Conservation (phyloP, 2,113 vertebrate genomes). For the Aviceda subcristata region DNA sequence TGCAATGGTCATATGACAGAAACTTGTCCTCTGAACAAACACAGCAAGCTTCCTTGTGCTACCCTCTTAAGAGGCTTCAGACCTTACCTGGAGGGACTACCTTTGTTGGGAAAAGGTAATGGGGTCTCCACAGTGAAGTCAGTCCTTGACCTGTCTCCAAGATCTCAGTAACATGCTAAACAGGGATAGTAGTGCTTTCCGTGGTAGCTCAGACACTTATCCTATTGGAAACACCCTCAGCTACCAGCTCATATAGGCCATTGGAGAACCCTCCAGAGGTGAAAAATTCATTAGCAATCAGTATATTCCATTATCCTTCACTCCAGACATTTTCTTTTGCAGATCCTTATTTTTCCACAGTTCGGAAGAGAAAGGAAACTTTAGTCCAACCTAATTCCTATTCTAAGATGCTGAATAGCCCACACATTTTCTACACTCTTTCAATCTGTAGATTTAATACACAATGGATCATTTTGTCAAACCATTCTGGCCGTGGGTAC, state of each 20-base stretch:
- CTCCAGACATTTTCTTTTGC: not conserved
- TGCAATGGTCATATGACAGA: not conserved
- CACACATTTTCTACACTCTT: not conserved
- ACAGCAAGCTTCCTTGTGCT: accelerated
- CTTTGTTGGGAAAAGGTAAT: not conserved
- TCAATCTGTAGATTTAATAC: not conserved
- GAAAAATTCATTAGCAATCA: not conserved
- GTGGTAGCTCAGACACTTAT: not conserved
- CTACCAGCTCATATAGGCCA: not conserved
- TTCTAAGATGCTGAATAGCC: not conserved
- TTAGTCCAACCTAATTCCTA: not conserved
- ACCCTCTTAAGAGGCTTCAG: not conserved
- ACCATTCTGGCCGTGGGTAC: not conserved
- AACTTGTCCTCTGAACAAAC: not conserved
- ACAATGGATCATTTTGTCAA: not conserved
- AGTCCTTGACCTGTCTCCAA: not conserved
- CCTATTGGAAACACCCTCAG: not conserved
- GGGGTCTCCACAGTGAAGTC: not conserved
- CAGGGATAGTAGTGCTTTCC: not conserved
- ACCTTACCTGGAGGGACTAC: not conserved
- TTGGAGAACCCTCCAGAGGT: not conserved
- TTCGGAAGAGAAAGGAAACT: not conserved
- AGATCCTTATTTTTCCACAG: not conserved
- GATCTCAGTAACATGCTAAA: not conserved
- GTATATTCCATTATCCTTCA: not conserved